Conservation (phyloP, 2,797 vertebrate species). For the Ispidina picta region DNA sequence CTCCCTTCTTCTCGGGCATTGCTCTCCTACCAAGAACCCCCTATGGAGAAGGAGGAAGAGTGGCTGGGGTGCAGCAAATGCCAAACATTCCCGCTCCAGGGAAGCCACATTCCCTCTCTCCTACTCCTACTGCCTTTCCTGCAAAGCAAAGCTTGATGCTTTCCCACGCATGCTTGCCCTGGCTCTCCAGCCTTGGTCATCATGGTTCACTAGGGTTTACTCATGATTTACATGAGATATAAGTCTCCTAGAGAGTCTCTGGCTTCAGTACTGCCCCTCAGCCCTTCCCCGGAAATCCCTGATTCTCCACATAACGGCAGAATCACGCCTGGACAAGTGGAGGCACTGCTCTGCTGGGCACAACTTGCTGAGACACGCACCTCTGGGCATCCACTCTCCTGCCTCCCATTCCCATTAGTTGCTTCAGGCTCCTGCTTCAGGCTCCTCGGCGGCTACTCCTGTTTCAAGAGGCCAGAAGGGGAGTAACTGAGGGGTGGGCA, state of each 20-base stretch:
- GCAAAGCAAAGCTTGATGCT: not conserved
- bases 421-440: not conserved
- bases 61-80: constrained; percentile 45
- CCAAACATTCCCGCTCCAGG: constrained; percentile 44
- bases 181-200: not conserved
- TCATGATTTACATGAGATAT: not conserved
- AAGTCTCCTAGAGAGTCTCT: not conserved
- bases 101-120: constrained; percentile 11
- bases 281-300: not conserved
- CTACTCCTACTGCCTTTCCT: constrained; percentile 1
- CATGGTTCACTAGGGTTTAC: not conserved
- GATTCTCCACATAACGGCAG: not conserved
- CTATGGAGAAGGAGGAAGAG: constrained; percentile 50
- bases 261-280: not conserved
- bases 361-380: not conserved
- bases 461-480: not conserved
- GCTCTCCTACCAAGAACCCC: constrained; percentile 49
- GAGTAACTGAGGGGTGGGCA: not conserved
- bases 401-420: not conserved
- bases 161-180: not conserved
- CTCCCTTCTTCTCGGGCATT: not conserved
- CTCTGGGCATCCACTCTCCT: not conserved
- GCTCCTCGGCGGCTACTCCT: not conserved
- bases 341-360: not conserved
- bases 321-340: not conserved